Evolutionary conservation across 2,797 vertebrate genomes (phyloP).

Genomic region (Morelia viridis): DNA sequence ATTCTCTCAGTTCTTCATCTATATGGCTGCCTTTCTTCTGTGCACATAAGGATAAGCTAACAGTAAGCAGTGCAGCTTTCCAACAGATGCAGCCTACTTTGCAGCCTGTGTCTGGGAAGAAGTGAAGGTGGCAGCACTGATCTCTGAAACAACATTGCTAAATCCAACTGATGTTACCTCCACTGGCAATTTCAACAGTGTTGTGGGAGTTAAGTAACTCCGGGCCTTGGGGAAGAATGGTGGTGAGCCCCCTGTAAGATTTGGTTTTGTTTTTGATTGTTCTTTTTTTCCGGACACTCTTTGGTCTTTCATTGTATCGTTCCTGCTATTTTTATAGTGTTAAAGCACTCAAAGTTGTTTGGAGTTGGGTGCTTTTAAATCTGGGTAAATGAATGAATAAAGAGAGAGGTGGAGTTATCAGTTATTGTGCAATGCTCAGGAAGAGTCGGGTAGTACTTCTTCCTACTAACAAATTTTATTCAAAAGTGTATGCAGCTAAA

Average conservation of each 20-base stretch:
- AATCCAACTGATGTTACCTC: neutral
- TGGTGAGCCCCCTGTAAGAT: no score
- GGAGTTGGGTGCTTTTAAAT: neutral
- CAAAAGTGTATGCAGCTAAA: neutral
- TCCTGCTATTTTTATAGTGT: neutral
- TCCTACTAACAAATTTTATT: neutral
- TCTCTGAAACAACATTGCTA: neutral
- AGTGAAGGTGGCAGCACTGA: neutral
- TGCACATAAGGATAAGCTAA: neutral
- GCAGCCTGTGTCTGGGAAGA: neutral
- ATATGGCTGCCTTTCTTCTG: no score
- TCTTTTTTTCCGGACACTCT: no score
- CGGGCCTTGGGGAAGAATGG: no score
- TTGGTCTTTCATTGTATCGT: neutral
- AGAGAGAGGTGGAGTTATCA: neutral
- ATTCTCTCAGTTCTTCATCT: neutral
- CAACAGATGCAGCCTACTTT: neutral
- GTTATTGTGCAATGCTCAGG: neutral
- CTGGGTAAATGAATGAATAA: neutral
- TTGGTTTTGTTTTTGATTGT: no score
- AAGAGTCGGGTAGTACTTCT: fast-evolving
- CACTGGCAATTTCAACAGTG: neutral
- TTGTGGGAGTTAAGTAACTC: neutral
- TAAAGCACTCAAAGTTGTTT: neutral
- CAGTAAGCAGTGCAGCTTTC: neutral